Conservation (phyloP, 2,797 vertebrate genomes). For the Channa striata region DNA sequence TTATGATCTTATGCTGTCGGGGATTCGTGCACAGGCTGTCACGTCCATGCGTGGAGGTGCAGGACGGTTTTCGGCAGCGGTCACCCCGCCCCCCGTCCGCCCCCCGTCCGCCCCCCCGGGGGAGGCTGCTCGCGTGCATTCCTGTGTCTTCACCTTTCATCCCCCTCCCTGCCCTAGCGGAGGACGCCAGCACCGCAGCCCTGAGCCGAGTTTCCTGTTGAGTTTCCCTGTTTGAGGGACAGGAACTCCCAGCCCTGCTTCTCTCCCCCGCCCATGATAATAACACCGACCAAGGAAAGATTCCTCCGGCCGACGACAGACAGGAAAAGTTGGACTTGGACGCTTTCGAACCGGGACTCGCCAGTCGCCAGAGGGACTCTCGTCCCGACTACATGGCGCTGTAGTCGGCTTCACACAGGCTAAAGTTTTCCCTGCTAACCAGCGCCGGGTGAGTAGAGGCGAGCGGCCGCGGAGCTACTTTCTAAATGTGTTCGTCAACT, state of each 20-base stretch:
- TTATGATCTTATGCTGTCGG: too few relatives aligned
- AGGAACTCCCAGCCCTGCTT: slow-evolving; percentile 81
- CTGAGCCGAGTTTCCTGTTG: slow-evolving; percentile 70
- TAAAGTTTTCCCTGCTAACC: slow-evolving; percentile 54
- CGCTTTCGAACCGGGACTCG: slow-evolving; percentile 1
- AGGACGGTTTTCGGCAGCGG: background rate
- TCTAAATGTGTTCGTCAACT: too few relatives aligned
- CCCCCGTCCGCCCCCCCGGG: slow-evolving; percentile 8
- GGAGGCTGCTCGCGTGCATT: slow-evolving; percentile 44
- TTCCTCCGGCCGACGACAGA: slow-evolving; percentile 49
- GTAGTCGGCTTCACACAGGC: slow-evolving; percentile 13
- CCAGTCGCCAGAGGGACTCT: background rate
- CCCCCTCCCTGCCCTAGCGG: slow-evolving; percentile 60
- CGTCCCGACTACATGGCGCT: slow-evolving; percentile 51
- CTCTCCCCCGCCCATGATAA: slow-evolving; percentile 75
- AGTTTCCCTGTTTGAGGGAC: slow-evolving; percentile 83
- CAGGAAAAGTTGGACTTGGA: slow-evolving; percentile 7
- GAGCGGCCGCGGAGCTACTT: too few relatives aligned
- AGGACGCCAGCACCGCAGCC: slow-evolving; percentile 52
- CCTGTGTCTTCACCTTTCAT: slow-evolving; percentile 30
- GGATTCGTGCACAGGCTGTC: background rate
- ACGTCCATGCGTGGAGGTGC: background rate
- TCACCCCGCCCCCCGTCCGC: too few relatives aligned
- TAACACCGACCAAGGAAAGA: slow-evolving; percentile 67
- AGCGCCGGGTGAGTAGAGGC: slow-evolving; percentile 67